phyloP scores from a whole-genome alignment of 2,888 invertebrate species.

The Rhabditophanes sp. region DNA sequence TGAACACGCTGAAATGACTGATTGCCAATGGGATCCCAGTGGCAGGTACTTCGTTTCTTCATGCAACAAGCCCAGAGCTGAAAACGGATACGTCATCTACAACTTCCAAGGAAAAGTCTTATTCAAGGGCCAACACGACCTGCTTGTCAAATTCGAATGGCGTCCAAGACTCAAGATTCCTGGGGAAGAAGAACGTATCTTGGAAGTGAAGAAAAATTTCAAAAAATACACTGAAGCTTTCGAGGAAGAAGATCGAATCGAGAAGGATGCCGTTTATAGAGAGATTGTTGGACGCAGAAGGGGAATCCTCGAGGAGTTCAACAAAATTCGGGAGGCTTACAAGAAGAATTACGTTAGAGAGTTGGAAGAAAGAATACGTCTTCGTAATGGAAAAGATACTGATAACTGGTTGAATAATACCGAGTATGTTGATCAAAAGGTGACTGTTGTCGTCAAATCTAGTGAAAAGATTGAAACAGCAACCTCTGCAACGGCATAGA shows the following conservation, averaged over 20 bases:
- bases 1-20: slow-evolving; percentile 50
- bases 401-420: too few species aligned
- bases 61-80: slow-evolving; percentile 56
- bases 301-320: too few species aligned
- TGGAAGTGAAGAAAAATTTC: slow-evolving; percentile 83
- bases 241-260: slow-evolving; percentile 66
- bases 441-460: too few species aligned
- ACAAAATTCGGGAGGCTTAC: too few species aligned
- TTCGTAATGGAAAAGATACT: too few species aligned
- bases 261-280: too few species aligned
- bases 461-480: too few species aligned
- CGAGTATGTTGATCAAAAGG: too few species aligned
- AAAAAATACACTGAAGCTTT: slow-evolving; percentile 91
- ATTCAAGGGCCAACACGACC: slow-evolving; percentile 68
- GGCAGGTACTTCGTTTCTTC: slow-evolving; percentile 87
- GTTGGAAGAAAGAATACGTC: too few species aligned
- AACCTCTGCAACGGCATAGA: too few species aligned
- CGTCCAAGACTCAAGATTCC: slow-evolving; percentile 77
- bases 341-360: too few species aligned
- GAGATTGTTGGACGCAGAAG: too few species aligned
- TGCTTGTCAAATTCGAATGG: slow-evolving; percentile 86
- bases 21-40: slow-evolving; percentile 98
- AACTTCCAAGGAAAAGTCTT: slow-evolving; percentile 68
- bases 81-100: slow-evolving; percentile 84
- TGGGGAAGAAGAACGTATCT: slow-evolving; percentile 63